Conservation (phyloP, 1,140 invertebrate genomes). For the Megalonaias nervosa region DNA sequence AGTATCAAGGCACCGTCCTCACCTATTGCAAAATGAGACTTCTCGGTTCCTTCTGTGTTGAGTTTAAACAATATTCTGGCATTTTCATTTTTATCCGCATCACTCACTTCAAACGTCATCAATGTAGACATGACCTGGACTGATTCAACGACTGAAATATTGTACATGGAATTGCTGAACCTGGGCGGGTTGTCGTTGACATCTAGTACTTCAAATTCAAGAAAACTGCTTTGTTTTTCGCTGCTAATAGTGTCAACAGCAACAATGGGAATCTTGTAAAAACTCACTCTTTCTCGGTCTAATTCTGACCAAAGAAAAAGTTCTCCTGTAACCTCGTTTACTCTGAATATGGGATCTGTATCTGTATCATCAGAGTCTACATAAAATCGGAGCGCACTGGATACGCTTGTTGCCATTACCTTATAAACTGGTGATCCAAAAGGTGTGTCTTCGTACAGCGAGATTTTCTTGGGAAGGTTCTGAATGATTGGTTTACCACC, state of each 20-base stretch:
- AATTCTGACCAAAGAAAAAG: constrained; percentile 15
- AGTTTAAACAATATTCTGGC: background rate
- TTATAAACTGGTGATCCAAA: constrained; percentile 14
- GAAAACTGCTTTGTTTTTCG: background rate
- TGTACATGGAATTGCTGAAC: constrained; percentile 20
- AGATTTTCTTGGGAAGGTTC: constrained; percentile 20
- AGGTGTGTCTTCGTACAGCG: constrained; percentile 1
- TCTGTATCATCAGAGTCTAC: background rate
- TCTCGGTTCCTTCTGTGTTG: constrained; percentile 5
- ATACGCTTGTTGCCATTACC: constrained; percentile 22
- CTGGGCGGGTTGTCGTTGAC: constrained; percentile 23
- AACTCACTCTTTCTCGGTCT: constrained; percentile 18
- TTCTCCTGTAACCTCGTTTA: constrained; percentile 17
- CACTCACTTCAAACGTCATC: constrained; percentile 6
- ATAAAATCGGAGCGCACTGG: constrained; percentile 11
- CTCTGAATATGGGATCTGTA: background rate
- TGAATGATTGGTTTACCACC: constrained; percentile 11
- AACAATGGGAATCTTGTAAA: background rate
- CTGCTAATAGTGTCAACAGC: constrained; percentile 18
- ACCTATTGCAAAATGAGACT: constrained; percentile 18
- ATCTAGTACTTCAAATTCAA: constrained; percentile 15
- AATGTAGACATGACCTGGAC: background rate
- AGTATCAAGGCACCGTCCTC: constrained; percentile 2
- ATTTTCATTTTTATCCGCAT: constrained; percentile 24
- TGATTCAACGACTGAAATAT: constrained; percentile 30